These are phyloP conservation scores for Protodeltote pygarga DNA, from an alignment of 2,888 invertebrate species.

Conservation along the genomic window DNA sequence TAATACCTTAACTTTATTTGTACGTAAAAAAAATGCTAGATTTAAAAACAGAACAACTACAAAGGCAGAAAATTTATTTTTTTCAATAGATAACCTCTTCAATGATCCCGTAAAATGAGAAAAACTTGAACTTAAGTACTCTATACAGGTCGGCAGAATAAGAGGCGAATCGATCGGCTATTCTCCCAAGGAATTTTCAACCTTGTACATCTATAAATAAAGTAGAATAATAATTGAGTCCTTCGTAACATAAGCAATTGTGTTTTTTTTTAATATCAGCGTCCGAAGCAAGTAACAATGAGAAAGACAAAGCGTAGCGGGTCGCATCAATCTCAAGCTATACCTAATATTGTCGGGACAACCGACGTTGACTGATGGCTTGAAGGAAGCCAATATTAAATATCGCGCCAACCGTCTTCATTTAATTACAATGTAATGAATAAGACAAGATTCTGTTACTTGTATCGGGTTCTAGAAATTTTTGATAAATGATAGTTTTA, in stretches of 20 bases:
- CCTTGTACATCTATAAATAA: accelerated
- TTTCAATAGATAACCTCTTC: slow-evolving; percentile 25
- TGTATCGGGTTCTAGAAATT: slow-evolving; percentile 8
- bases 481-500: slow-evolving; percentile 21
- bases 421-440: slow-evolving; percentile 49
- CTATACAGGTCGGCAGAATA: slow-evolving; percentile 24
- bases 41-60: slow-evolving; percentile 11
- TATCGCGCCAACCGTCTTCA: slow-evolving; percentile 47
- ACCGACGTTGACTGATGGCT: slow-evolving; percentile 59
- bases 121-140: slow-evolving; percentile 31
- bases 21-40: background rate
- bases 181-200: background rate
- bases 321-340: slow-evolving; percentile 58
- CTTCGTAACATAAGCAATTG: slow-evolving; percentile 27
- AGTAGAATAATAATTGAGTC: background rate
- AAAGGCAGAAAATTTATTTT: slow-evolving; percentile 27
- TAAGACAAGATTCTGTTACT: slow-evolving; percentile 32
- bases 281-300: slow-evolving; percentile 52
- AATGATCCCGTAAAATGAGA: slow-evolving; percentile 21
- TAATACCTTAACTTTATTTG: too few relatives aligned
- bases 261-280: slow-evolving; percentile 56
- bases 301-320: slow-evolving; percentile 54
- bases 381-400: slow-evolving; percentile 50
- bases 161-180: slow-evolving; percentile 37
- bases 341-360: slow-evolving; percentile 54